Evolutionary conservation across 2,888 invertebrate genomes (phyloP), one percentile per base, ranked within the genome.

Genomic region (Chesias legatella): DNA sequence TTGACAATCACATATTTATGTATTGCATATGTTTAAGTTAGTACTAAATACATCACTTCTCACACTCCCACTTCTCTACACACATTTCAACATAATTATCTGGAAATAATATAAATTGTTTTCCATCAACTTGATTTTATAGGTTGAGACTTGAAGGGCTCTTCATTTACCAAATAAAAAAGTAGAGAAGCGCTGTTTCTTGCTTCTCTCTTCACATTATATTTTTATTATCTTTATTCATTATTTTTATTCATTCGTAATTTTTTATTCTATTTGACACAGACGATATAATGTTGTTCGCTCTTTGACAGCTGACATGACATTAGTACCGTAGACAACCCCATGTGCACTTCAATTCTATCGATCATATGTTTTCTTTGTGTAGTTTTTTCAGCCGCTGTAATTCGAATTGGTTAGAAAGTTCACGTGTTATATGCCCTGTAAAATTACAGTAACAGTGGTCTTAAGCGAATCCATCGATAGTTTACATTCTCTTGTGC

Each of bases 281-380:
- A 38, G 38, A 25, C 3, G 17, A 20, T 17, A 17, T 17, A 3
- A 0, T 8, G 7, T 36, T 30, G 33, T 39, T 31, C 28, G 35
- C 4, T 32, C 10, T 26, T 52, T 71, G 68, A 71, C 69, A 63
- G 67, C 35, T 40, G 40, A 36, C 44, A 44, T 17, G 2, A 17
- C 3, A 17, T 3, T 5, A 2, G 13, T 17, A 58, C 68, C 79
- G 81, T 78, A 80, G 82, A 84, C 73, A 69, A 80, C 47, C 77
- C 76, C 86, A 85, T 86, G 85, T 88, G 86, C 86, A 85, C 76
- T 81, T 81, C 76, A 80, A 71, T 79, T 77, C 85, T 78, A 88
- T 88, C 88, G 88, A 88, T 88, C 88, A 88, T 86, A 88, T 88
- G 88, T 88, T 88, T 88, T 88, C 88, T 86, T 88, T 86, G 86